phyloP scores from a whole-genome alignment of 2,113 vertebrate genomes.

The Silurus meridionalis region DNA sequence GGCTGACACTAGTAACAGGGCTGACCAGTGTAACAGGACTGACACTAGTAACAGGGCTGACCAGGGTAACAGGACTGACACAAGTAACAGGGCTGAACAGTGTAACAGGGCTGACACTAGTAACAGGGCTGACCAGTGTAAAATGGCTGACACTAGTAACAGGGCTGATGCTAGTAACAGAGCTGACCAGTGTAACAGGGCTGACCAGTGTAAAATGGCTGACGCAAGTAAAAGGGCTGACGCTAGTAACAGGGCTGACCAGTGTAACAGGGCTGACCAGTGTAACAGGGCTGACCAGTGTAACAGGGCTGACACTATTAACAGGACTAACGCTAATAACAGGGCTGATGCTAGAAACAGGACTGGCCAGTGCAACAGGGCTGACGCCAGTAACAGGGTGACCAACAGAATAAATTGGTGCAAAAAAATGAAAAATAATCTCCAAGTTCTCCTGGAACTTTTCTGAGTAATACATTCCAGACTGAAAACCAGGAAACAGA shows the following conservation, averaged over 20 bases:
- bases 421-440: neutral
- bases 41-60: too few species aligned
- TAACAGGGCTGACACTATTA: too few species aligned
- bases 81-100: too few species aligned
- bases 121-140: neutral
- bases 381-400: too few species aligned
- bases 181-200: neutral
- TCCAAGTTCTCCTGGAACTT: neutral
- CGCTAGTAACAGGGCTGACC: too few species aligned
- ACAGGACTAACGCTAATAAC: neutral
- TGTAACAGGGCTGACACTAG: too few species aligned
- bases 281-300: neutral
- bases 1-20: neutral
- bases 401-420: neutral
- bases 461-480: constrained; percentile 27
- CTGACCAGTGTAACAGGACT: neutral
- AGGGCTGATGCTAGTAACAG: neutral
- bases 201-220: too few species aligned
- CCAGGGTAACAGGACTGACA: neutral
- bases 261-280: neutral
- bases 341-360: neutral
- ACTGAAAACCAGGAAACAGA: constrained; percentile 19
- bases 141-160: too few species aligned
- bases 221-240: neutral
- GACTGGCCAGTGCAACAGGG: neutral